Conservation (phyloP, 2,888 invertebrate species). For the Drosophila engyochracea region DNA sequence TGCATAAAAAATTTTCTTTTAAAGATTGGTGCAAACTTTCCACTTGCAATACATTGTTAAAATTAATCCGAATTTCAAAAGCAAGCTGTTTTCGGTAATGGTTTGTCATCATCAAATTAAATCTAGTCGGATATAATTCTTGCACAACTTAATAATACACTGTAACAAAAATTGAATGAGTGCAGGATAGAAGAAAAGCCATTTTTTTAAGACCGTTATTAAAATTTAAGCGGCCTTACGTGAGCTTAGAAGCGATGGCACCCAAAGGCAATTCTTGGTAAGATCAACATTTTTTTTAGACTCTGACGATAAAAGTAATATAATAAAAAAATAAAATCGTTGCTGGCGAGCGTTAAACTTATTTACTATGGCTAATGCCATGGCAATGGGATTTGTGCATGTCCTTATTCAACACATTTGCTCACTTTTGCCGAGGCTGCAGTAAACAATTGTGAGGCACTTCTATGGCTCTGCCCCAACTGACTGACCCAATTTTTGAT, state of each 20-base stretch:
- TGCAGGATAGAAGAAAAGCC: slow-evolving; percentile 2
- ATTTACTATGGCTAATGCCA: slow-evolving; percentile 44
- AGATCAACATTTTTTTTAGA: slow-evolving; percentile 9
- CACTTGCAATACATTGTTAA: neutral
- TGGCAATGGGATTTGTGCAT: slow-evolving; percentile 23
- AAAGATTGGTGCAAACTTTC: neutral
- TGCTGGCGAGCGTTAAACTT: slow-evolving; percentile 34
- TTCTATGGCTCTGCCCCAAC: slow-evolving; percentile 52
- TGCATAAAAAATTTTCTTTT: neutral
- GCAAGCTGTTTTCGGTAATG: neutral
- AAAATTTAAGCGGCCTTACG: slow-evolving; percentile 22
- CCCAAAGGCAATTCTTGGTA: slow-evolving; percentile 11
- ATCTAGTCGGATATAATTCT: neutral
- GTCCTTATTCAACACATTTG: slow-evolving; percentile 15
- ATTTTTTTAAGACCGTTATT: slow-evolving; percentile 22
- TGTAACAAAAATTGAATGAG: neutral
- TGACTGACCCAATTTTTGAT: slow-evolving; percentile 64
- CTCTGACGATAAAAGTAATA: slow-evolving; percentile 4
- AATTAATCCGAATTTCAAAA: neutral
- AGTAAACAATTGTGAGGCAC: slow-evolving; percentile 57
- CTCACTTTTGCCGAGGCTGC: slow-evolving; percentile 38
- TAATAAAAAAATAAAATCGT: slow-evolving; percentile 9
- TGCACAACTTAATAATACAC: neutral
- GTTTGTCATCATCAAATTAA: neutral
- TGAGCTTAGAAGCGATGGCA: slow-evolving; percentile 24